A percentile compares a stretch with the other conserved stretches of the same genome.
phyloP scores from a whole-genome alignment of 2,797 vertebrate genomes.

The Sebastes jordani region DNA sequence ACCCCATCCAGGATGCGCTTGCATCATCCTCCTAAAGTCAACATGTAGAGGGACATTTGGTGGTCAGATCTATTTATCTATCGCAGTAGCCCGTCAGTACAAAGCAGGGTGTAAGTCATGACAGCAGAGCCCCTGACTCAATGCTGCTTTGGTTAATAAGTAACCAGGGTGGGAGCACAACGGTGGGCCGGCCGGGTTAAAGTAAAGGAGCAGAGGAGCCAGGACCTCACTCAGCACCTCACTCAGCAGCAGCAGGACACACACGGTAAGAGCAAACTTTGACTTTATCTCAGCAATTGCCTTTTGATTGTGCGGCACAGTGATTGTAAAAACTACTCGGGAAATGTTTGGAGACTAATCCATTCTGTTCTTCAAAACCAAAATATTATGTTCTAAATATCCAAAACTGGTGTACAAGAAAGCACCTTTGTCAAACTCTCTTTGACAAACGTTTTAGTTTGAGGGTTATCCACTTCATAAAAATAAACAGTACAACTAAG shows the following conservation, averaged over 20 bases:
- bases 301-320: background rate
- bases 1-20: constrained; percentile 34
- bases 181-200: constrained; percentile 45
- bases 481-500: background rate
- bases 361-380: background rate
- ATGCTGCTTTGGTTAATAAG: constrained; percentile 69
- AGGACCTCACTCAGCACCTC: constrained; percentile 49
- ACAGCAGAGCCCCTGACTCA: constrained; percentile 63
- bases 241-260: constrained; percentile 30
- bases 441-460: background rate
- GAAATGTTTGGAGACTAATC: background rate
- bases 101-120: constrained; percentile 58
- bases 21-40: constrained; percentile 55
- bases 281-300: background rate
- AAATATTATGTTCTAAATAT: background rate
- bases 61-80: constrained; percentile 53
- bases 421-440: background rate
- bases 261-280: constrained; percentile 62
- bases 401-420: background rate
- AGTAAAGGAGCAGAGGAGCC: constrained; percentile 41
- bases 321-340: background rate
- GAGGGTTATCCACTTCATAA: background rate
- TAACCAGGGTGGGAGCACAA: constrained; percentile 54
- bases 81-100: constrained; percentile 34
- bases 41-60: constrained; percentile 47